Evolutionary conservation across 2,888 invertebrate genomes (phyloP), one percentile per base, ranked within the genome.

Genomic region (Boloria selene): DNA sequence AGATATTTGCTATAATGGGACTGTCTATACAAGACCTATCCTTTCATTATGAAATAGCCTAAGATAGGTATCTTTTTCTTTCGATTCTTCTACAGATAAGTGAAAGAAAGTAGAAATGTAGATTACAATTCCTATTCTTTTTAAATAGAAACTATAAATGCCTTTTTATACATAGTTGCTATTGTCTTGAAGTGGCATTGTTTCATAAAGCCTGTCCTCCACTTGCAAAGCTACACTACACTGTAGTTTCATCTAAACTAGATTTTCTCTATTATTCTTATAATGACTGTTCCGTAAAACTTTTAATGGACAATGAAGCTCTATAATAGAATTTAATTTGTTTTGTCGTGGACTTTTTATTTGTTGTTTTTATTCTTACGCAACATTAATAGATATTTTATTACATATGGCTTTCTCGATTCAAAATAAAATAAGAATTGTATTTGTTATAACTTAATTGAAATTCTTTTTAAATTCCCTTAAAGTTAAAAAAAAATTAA

Each of bases 231-330:
- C 56, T 56, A 16, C 56, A 56, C 56, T 56, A 16, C 56, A 56
- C 56, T 56, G 45, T 56, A 26, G 26, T 56, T 26, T 45, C 26
- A 2, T 49, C 38, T 44, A 45, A 61, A 55, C 38, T 42, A 38
- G 0, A 63, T 44, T 50, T 56, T 26, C 38, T 38, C 50, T 63
- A 51, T 56, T 63, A 56, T 63, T 17, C 26, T 50, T 51, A 56
- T 63, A 63, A 63, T 63, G 56, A 63, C 42, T 16, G 54, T 63
- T 63, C 63, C 56, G 59, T 47, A n/a, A 17, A 13, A 31, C 17
- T 38, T n/a, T 16, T 38, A 59, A 49, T 59, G 59, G 49, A 59
- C 49, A 59, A 59, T 59, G 49, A 50, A 38, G 38, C 38, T 50
- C 14, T 59, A 50, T 13, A 44, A 56, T 56, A 16, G 22, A 26